phyloP scores from a whole-genome alignment of 1,140 invertebrate genomes.

The Oreohelix idahoensis region DNA sequence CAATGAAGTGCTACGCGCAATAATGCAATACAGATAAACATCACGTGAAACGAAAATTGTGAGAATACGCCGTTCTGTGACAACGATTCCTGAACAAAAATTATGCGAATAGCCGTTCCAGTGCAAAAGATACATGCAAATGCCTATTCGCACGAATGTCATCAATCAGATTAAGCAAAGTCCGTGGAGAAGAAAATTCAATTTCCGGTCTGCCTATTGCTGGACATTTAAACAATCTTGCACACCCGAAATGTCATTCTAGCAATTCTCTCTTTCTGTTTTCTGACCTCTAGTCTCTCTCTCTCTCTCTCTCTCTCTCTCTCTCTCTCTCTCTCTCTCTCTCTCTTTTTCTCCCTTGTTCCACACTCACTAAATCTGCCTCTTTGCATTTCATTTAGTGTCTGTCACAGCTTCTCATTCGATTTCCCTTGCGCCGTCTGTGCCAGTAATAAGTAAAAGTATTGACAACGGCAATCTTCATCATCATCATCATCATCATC shows the following conservation, averaged over 20 bases:
- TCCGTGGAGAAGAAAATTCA: neutral
- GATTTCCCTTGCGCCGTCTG: no score
- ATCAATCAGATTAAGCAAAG: neutral
- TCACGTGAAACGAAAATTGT: neutral
- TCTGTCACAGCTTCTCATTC: no score
- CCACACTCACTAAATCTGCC: no score
- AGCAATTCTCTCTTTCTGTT: neutral
- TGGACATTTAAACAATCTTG: slow-evolving; percentile 2
- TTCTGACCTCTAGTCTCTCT: no score
- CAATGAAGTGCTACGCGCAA: neutral
- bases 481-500: no score
- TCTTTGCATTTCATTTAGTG: no score
- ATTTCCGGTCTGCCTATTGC: neutral
- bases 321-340: no score
- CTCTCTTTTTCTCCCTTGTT: no score
- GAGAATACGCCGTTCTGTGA: neutral
- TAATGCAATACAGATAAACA: neutral
- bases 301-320: no score
- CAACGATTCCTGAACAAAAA: neutral
- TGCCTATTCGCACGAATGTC: neutral
- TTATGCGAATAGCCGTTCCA: neutral
- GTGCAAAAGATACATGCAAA: neutral
- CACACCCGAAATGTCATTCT: neutral
- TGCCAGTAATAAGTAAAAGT: no score
- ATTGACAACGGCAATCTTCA: no score